Evolutionary conservation across 1,140 invertebrate species (phyloP), one percentile per base, ranked within the genome.

Genomic region (Eriocheir sinensis): DNA sequence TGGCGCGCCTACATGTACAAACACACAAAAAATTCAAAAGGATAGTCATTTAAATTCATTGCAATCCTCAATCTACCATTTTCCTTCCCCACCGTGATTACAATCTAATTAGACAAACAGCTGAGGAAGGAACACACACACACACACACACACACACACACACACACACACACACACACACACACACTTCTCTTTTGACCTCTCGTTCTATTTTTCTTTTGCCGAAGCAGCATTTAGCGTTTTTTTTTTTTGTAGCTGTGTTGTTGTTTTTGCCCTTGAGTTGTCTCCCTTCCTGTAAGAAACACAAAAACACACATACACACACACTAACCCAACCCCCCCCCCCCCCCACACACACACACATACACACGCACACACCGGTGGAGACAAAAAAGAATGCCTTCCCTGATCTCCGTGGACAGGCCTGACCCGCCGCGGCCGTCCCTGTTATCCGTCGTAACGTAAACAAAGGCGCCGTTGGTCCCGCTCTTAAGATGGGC

Each of bases 81-180:
- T 72, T 72, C 60, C 1, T 3, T 2, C 17, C 21, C 0, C 60
- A 0, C 21, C n/a, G 60, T 72, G 60, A 72, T 72, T 72, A 72
- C 27, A 72, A n/a, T 72, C 21, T 72, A 72, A 72, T 72, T 27
- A 72, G 60, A n/a, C n/a, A 72, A n/a, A 15, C 27, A 72, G 60
- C n/a, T 4, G 6, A n/a, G 4, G n/a, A 72, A 72, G n/a, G 27
- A 21, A 6, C 60, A 72, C 60, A 72, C 60, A 72, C 60, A n/a
- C 60, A n/a, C 60, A n/a, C 60, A n/a, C 60, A n/a, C 60, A 72
- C 60, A 72, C 60, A 72, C 60, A 72, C 60, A 72, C 60, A 72
- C 60, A n/a, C 60, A 72, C 53, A 72, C 53, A 72, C 53, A 72
- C 53, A 72, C 53, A 72, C 53, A 72, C 53, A 72, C 53, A 72